Conservation (phyloP, 2,888 invertebrate genomes). For the Tricholauxania praeusta region DNA sequence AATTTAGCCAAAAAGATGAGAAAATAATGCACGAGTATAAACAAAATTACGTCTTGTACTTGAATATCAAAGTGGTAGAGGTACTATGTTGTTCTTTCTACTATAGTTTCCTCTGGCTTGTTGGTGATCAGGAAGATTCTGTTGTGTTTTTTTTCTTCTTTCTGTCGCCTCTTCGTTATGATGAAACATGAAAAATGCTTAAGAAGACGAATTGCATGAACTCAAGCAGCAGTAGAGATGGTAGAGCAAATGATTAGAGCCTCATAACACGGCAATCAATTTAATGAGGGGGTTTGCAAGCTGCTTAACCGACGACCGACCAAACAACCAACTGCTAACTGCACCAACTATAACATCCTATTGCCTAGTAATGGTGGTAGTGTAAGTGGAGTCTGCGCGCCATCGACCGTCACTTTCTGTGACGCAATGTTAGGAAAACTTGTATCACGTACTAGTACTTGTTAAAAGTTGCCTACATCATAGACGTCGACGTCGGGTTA, state of each 20-base stretch:
- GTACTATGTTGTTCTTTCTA: background rate
- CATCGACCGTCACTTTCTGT: too few species aligned
- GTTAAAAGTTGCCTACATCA: too few species aligned
- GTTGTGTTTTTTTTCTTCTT: background rate
- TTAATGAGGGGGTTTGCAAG: slow-evolving; percentile 51
- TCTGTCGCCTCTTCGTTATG: slow-evolving; percentile 21
- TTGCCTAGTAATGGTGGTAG: background rate
- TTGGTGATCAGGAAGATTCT: background rate
- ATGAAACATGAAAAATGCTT: slow-evolving; percentile 27
- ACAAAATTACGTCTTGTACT: slow-evolving; percentile 45
- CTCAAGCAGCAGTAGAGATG: slow-evolving; percentile 41
- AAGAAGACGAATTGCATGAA: slow-evolving; percentile 25
- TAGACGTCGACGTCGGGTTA: slow-evolving; percentile 6
- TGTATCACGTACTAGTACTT: too few species aligned
- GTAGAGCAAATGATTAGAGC: slow-evolving; percentile 52
- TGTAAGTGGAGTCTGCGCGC: too few species aligned
- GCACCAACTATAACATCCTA: background rate
- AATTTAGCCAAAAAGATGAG: slow-evolving; percentile 1
- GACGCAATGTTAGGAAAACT: too few species aligned
- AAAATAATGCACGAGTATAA: slow-evolving; percentile 42
- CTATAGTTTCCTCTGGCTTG: slow-evolving; percentile 1
- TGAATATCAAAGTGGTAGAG: slow-evolving; percentile 42
- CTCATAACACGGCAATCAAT: slow-evolving; percentile 58
- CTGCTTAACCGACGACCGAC: slow-evolving; percentile 21
- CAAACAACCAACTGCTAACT: background rate